Base-by-base conservation (phyloP, 2,113 vertebrate genomes). In the Chaenogobius annularis region DNA sequence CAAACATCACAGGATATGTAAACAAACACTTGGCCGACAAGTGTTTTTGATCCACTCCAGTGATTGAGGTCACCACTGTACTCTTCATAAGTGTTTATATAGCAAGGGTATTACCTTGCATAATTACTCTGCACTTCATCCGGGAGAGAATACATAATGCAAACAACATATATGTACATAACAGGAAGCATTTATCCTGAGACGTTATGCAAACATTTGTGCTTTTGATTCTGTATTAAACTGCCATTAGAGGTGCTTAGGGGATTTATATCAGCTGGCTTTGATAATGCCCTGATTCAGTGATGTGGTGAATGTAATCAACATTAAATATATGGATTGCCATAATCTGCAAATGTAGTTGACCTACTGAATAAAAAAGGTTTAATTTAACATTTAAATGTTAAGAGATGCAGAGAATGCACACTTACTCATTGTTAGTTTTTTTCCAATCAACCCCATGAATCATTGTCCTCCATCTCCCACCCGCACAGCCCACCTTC, bases 1-100 rank as follows among this genome's bases (percentile, higher is more conserved):
- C 84, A 88, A 85, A 87, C 83, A 88, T 71, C 73, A 77, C 48
- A 15, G 84, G 71, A 70, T 82, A 73, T 88, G 88, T 89, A 87
- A 88, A 88, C 81, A 87, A 87, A 82, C 85, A 26, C 72, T 78
- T 66, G 72, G 68, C 66, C 78, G 82, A 78, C 83, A 87, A 90
- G 82, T 77, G 82, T 71, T 86, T 88, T 74, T 86, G 73, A 88
- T 87, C 71, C 80, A 68, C 67, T 74, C 44, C 77, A 72, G 74
- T 82, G 82, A 88, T 73, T 86, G 71, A 89, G 80, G 79, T 87
- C 83, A 78, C 56, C 50, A 65, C 66, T 73, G 65, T 68, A 72
- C 66, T 75, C 76, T 79, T 67, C 37, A 77, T 70, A 70, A 74
- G 66, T 71, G 54, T 72, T 48, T 58, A 37, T 79, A 85, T 83